phyloP scores from a whole-genome alignment of 2,113 vertebrate genomes.

The Pitta sordida region DNA sequence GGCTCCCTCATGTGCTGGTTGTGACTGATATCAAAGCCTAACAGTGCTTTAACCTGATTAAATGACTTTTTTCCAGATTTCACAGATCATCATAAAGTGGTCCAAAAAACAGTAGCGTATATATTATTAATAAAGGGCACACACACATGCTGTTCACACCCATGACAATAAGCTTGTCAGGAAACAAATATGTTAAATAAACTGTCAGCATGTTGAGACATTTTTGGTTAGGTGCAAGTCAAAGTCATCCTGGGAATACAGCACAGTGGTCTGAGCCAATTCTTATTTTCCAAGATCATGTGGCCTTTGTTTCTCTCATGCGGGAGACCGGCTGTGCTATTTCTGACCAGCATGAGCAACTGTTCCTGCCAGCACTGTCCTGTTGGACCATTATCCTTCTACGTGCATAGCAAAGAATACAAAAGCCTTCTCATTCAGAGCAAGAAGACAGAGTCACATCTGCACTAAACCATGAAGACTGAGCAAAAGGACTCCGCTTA shows the following conservation, averaged over 20 bases:
- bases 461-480: not conserved
- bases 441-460: not conserved
- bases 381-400: not conserved
- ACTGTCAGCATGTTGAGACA: not conserved
- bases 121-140: not conserved
- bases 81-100: not conserved
- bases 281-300: not conserved
- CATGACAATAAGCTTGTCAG: not conserved
- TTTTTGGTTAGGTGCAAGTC: not conserved
- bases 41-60: not conserved
- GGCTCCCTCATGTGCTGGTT: not conserved
- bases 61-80: not conserved
- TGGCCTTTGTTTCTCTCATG: not conserved
- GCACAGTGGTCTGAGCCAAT: not conserved
- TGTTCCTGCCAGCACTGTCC: not conserved
- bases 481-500: not conserved
- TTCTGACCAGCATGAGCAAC: not conserved
- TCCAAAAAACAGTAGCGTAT: not conserved
- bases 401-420: not conserved
- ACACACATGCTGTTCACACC: not conserved
- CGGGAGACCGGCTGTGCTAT: not conserved
- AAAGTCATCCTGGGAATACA: not conserved
- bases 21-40: not conserved
- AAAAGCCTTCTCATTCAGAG: not conserved
- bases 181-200: not conserved